Conservation (phyloP, 2,888 invertebrate species). For the Meta bourneti region DNA sequence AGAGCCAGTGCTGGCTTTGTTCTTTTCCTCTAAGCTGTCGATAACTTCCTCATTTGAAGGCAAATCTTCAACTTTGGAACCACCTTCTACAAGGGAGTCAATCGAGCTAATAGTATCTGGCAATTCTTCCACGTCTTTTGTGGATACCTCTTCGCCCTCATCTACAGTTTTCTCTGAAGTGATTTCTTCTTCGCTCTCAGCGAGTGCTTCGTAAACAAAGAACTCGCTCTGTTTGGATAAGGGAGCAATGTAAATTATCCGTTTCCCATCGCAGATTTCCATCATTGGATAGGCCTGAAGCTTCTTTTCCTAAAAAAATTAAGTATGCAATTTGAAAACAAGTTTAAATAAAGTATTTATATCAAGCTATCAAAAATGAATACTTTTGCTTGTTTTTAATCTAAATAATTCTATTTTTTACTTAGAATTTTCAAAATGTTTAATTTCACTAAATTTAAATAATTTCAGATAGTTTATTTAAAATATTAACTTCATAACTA, state of each 20-base stretch:
- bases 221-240: constrained; percentile 82
- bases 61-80: constrained; percentile 63
- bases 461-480: neutral
- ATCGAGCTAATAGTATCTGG: constrained; percentile 66
- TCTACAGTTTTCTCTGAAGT: constrained; percentile 73
- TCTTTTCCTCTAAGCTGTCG: constrained; percentile 70
- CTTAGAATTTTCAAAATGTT: neutral
- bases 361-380: neutral
- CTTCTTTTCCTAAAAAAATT: constrained; percentile 78
- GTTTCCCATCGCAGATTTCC: constrained; percentile 81
- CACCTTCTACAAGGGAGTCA: constrained; percentile 53
- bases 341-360: neutral
- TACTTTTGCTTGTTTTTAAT: neutral
- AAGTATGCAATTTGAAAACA: neutral
- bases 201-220: constrained; percentile 81
- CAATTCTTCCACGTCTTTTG: constrained; percentile 70
- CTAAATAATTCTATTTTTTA: constrained; percentile 53
- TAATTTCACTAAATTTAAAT: neutral
- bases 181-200: constrained; percentile 74
- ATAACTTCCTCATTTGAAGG: constrained; percentile 59
- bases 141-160: constrained; percentile 60
- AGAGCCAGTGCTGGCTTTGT: constrained; percentile 68
- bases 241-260: constrained; percentile 82
- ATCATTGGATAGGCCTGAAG: constrained; percentile 82
- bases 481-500: too few relatives aligned